Base-by-base conservation (phyloP, 2,113 vertebrate genomes). In the Ibidorhyncha struthersii region DNA sequence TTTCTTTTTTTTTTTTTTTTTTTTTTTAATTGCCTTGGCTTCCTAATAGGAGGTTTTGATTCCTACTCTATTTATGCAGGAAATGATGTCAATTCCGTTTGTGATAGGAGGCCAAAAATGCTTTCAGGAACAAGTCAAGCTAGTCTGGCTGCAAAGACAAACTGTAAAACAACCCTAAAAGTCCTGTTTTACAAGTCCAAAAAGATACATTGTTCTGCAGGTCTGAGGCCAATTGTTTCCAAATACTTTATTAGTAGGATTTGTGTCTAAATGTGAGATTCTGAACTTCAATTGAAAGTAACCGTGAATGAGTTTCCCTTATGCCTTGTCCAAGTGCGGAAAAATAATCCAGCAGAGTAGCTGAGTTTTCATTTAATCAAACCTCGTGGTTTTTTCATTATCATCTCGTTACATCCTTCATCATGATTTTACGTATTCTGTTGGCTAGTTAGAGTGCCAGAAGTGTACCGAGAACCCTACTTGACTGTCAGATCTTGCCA, bases 151-250 rank as follows among this genome's bases (percentile, higher is more conserved):
- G 92, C 87, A 59, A 83, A 97, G 94, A 97, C 96, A 97, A 96
- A 82, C 88, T 41, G 82, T 83, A 49, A 82, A 95, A 67, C 47
- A 93, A 88, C 79, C 78, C 73, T 41, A 52, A 58, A 91, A 88
- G 79, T 92, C 77, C 83, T 49, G 86, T 98, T 98, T 98, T 97
- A 97, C 96, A 83, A 97, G 96, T 97, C 96, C 97, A 98, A 98
- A 98, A 98, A 98, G 97, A 98, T 98, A 98, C 97, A 98, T 98
- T 98, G 98, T 98, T 98, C 98, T 98, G 98, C 92, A 98, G 98
- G 97, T 97, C 69, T 97, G 96, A 98, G 97, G 97, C 98, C 97
- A 97, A 94, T 97, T 91, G 86, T 82, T 92, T 94, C 89, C 87
- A 92, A 86, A 90, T 45, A 38, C 45, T 81, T 90, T 65, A 56